phyloP scores from a whole-genome alignment of 2,113 vertebrate genomes.

The Crotalus viridis region DNA sequence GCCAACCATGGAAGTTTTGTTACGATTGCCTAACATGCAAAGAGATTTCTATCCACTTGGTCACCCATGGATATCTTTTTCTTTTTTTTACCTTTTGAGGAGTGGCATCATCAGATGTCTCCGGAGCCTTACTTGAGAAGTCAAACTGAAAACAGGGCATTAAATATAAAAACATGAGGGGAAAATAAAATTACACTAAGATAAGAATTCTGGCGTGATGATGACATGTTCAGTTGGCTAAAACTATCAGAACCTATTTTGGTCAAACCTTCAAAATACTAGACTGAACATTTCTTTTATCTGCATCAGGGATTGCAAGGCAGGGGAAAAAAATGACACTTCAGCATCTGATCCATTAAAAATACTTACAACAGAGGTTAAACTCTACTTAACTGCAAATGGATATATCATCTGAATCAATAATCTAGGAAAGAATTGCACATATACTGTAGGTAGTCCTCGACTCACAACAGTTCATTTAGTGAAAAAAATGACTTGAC shows the following conservation, averaged over 20 bases:
- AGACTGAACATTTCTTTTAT: not conserved
- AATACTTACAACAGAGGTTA: not conserved
- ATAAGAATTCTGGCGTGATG: slow-evolving; percentile 42
- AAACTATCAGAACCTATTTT: not conserved
- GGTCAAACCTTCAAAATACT: not conserved
- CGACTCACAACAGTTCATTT: not conserved
- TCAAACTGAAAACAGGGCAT: slow-evolving; percentile 82
- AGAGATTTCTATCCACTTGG: slow-evolving; percentile 54
- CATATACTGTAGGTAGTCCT: not conserved
- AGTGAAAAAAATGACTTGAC: not conserved
- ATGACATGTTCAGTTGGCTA: slow-evolving; percentile 13
- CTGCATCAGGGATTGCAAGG: not conserved
- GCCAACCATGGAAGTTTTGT: slow-evolving; percentile 64
- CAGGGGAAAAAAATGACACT: not conserved
- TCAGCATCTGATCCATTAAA: not conserved
- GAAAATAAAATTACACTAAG: slow-evolving; percentile 51
- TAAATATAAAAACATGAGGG: slow-evolving; percentile 73
- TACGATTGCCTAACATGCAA: slow-evolving; percentile 74
- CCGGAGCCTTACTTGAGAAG: slow-evolving; percentile 76
- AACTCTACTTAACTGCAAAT: not conserved
- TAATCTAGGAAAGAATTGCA: not conserved
- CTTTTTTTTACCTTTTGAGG: slow-evolving; percentile 80
- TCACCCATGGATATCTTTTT: slow-evolving; percentile 30
- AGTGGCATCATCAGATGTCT: slow-evolving; percentile 78
- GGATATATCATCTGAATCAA: not conserved